Evolutionary conservation across 2,797 vertebrate genomes (phyloP).

Genomic region (Spea hammondii): DNA sequence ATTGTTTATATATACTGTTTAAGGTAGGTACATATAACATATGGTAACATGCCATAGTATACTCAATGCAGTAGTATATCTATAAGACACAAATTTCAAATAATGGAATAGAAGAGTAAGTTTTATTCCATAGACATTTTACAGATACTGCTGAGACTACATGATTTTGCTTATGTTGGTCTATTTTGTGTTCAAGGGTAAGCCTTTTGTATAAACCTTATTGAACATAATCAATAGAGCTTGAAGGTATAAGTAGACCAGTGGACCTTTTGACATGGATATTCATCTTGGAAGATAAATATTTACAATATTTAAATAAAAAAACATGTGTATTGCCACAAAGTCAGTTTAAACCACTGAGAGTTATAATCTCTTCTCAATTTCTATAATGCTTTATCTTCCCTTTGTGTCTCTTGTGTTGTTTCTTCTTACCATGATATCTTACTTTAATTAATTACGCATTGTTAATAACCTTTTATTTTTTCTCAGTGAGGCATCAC

Average conservation of each 20-base stretch:
- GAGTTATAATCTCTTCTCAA: not conserved
- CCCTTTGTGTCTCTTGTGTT: not conserved
- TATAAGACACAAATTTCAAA: not conserved
- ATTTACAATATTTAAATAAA: not conserved
- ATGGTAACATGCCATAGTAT: no score
- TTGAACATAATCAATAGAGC: not conserved
- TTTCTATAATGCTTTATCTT: not conserved
- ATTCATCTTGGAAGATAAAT: slow-evolving; percentile 10
- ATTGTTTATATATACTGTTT: no score
- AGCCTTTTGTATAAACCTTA: not conserved
- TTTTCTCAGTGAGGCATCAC: no score
- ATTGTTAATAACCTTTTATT: not conserved
- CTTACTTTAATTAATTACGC: not conserved
- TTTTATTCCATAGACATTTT: not conserved
- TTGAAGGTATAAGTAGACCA: slow-evolving; percentile 3
- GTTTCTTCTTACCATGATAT: not conserved
- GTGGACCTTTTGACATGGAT: slow-evolving; percentile 10
- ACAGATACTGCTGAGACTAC: not conserved
- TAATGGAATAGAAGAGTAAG: not conserved
- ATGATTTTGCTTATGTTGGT: not conserved
- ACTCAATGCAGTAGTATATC: no score
- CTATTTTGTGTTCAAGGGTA: not conserved
- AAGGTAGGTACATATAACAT: no score
- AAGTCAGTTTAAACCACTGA: slow-evolving; percentile 4
- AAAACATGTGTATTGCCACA: not conserved